Conservation (phyloP, 2,113 vertebrate species). For the Brachyistius frenatus region DNA sequence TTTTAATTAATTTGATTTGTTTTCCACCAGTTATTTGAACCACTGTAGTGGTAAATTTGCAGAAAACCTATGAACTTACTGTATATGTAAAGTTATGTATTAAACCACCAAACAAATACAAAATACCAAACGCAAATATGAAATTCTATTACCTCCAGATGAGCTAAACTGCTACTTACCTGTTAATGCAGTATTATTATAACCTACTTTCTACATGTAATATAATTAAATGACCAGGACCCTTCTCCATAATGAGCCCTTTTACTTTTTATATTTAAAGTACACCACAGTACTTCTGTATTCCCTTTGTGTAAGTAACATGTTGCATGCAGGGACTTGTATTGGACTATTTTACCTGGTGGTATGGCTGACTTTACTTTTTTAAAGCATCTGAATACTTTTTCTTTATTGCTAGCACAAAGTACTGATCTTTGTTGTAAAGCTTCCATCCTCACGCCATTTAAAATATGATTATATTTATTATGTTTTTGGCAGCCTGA, state of each 20-base stretch:
- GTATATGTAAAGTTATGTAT: no score
- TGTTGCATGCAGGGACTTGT: neutral
- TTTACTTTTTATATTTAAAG: neutral
- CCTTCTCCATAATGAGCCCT: neutral
- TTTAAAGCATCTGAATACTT: neutral
- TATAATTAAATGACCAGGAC: neutral
- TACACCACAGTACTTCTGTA: neutral
- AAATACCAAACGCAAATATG: no score
- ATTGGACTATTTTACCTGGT: neutral
- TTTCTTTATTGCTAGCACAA: neutral
- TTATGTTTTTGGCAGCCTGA: conserved; percentile 1
- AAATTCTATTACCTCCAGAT: no score
- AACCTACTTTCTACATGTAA: neutral
- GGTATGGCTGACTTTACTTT: neutral
- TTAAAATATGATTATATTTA: conserved; percentile 27
- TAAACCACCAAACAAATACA: no score
- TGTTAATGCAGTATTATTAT: no score
- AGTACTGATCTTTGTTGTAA: neutral
- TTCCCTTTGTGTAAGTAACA: neutral
- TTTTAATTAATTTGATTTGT: no score
- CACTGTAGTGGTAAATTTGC: no score
- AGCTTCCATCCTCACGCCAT: neutral
- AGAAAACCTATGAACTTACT: no score
- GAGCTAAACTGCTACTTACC: no score
- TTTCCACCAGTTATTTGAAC: no score